Conservation (phyloP, 2,113 vertebrate genomes). For the Indicator maculatus region DNA sequence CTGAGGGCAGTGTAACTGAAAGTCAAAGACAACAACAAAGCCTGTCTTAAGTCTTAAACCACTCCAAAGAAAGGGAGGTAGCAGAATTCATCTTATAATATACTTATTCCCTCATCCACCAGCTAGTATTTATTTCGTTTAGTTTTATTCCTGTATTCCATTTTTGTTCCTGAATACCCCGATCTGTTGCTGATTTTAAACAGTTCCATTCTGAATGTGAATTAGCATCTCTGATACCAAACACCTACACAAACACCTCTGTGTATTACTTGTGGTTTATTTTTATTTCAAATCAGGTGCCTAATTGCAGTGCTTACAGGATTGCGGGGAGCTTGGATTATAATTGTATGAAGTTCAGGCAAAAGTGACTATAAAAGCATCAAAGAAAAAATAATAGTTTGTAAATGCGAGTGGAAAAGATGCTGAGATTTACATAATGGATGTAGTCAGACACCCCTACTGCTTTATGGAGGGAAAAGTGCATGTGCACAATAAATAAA, state of each 20-base stretch:
- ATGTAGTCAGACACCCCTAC: constrained; percentile 13
- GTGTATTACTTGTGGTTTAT: constrained; percentile 1
- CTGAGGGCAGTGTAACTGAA: background rate
- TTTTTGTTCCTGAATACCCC: background rate
- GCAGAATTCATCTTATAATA: background rate
- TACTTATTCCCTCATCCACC: background rate
- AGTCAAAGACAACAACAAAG: background rate
- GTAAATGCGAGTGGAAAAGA: constrained; percentile 46
- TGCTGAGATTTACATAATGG: constrained; percentile 37
- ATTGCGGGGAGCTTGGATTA: background rate
- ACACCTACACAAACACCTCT: constrained; percentile 7
- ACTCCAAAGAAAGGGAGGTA: background rate
- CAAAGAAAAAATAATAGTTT: constrained; percentile 31
- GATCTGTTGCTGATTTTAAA: background rate
- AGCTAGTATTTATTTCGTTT: background rate
- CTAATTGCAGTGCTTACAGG: background rate
- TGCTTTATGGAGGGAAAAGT: constrained; percentile 37
- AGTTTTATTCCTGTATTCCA: background rate
- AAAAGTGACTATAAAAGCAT: background rate
- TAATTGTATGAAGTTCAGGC: constrained; percentile 25
- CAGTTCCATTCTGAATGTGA: constrained; percentile 25
- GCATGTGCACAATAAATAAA: constrained; percentile 55
- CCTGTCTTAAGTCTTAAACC: background rate
- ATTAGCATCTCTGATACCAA: background rate
- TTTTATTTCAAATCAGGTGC: constrained; percentile 20